Evolutionary conservation across 1,140 invertebrate species (phyloP).

Genomic region (Diachasma alloeum): DNA sequence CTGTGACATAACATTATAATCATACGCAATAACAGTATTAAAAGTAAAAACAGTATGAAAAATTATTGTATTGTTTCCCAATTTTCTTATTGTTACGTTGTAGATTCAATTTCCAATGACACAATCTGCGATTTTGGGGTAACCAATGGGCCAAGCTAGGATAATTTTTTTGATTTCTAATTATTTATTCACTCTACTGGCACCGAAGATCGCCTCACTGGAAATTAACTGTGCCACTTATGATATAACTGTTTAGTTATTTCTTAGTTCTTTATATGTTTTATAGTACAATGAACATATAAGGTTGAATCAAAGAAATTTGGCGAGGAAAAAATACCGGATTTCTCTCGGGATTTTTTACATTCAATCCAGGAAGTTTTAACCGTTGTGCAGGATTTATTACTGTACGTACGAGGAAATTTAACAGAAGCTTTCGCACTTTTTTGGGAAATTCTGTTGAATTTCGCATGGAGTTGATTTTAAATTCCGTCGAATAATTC

Average conservation of each 20-base stretch:
- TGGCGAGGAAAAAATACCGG: too few species aligned
- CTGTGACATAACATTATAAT: slow-evolving; percentile 4
- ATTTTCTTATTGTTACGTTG: slow-evolving; percentile 9
- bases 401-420: too few species aligned
- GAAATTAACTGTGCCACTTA: slow-evolving; percentile 8
- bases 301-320: neutral
- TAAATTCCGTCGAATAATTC: too few species aligned
- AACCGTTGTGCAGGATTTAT: too few species aligned
- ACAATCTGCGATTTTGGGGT: neutral
- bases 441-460: too few species aligned
- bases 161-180: neutral
- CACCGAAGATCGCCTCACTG: neutral
- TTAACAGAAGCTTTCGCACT: too few species aligned
- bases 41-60: slow-evolving; percentile 12
- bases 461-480: too few species aligned
- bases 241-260: neutral
- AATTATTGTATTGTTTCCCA: slow-evolving; percentile 11
- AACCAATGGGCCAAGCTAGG: neutral
- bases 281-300: slow-evolving; percentile 8
- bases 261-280: neutral
- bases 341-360: too few species aligned
- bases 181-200: neutral
- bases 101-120: neutral
- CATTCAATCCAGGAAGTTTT: too few species aligned
- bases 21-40: slow-evolving; percentile 10